phyloP scores from a whole-genome alignment of 2,888 invertebrate genomes.

The Eledone cirrhosa region DNA sequence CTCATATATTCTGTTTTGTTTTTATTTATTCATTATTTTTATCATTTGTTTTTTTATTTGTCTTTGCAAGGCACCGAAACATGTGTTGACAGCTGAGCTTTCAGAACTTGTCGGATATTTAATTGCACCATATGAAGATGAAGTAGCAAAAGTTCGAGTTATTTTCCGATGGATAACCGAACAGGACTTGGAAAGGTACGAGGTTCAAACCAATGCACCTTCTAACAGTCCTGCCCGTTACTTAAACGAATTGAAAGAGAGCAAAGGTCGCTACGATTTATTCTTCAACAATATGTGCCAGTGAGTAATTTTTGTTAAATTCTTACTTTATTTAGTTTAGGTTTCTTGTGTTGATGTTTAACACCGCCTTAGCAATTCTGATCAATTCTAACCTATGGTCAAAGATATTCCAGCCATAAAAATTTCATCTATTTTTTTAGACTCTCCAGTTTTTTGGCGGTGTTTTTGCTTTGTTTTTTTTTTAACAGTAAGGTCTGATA shows the following conservation, averaged over 20 bases:
- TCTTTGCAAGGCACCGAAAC: neutral
- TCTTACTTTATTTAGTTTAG: too few relatives aligned
- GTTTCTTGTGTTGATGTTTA: too few relatives aligned
- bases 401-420: too few relatives aligned
- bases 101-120: constrained; percentile 35
- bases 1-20: too few relatives aligned
- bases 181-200: constrained; percentile 36
- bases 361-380: too few relatives aligned
- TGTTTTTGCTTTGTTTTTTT: too few relatives aligned
- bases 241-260: constrained; percentile 40
- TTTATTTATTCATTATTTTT: too few relatives aligned
- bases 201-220: constrained; percentile 32
- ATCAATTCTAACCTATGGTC: too few relatives aligned
- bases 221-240: constrained; percentile 41
- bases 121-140: constrained; percentile 31
- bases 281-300: constrained; percentile 43
- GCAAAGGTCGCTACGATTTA: constrained; percentile 38
- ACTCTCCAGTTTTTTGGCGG: too few relatives aligned
- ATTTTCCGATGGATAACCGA: constrained; percentile 42
- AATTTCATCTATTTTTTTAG: too few relatives aligned
- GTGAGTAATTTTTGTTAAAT: constrained; percentile 35
- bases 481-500: too few relatives aligned
- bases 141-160: constrained; percentile 38
- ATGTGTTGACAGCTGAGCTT: constrained; percentile 32
- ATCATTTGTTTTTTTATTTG: neutral